Conservation (phyloP, 2,888 invertebrate genomes). For the Conistra vaccinii region DNA sequence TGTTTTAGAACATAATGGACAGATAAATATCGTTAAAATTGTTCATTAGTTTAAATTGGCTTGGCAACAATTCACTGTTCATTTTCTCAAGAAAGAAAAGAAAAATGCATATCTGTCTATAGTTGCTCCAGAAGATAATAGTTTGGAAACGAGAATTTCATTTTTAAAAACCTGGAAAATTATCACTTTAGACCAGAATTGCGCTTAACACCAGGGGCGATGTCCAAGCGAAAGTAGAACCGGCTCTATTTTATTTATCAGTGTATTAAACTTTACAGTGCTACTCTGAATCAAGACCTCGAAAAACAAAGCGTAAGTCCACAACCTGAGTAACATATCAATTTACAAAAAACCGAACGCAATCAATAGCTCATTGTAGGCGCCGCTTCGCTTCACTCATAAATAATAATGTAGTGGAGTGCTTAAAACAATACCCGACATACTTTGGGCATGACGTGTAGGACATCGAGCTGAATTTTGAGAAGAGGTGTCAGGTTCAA, state of each 20-base stretch:
- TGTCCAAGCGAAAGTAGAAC: neutral
- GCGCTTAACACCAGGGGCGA: neutral
- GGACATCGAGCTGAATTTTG: slow-evolving; percentile 32
- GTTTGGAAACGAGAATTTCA: neutral
- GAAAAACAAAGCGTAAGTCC: slow-evolving; percentile 7
- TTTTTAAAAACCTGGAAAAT: neutral
- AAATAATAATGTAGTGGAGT: slow-evolving; percentile 56
- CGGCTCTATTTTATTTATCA: neutral
- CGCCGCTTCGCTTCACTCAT: slow-evolving; percentile 37
- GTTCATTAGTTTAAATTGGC: slow-evolving; percentile 41
- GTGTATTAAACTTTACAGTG: neutral
- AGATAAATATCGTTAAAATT: slow-evolving; percentile 18
- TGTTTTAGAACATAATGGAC: slow-evolving; percentile 4
- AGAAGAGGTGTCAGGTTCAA: slow-evolving; percentile 45
- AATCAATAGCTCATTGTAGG: slow-evolving; percentile 57
- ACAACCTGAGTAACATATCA: slow-evolving; percentile 41
- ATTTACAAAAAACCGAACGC: slow-evolving; percentile 49
- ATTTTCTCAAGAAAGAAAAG: slow-evolving; percentile 49
- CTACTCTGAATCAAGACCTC: slow-evolving; percentile 11
- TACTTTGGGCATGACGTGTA: slow-evolving; percentile 51
- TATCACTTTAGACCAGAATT: neutral
- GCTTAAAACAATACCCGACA: slow-evolving; percentile 58
- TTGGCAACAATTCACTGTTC: slow-evolving; percentile 31
- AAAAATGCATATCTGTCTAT: slow-evolving; percentile 34
- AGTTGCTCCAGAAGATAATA: slow-evolving; percentile 7